Conservation (phyloP, 2,888 invertebrate genomes). For the Cantharis nigra region DNA sequence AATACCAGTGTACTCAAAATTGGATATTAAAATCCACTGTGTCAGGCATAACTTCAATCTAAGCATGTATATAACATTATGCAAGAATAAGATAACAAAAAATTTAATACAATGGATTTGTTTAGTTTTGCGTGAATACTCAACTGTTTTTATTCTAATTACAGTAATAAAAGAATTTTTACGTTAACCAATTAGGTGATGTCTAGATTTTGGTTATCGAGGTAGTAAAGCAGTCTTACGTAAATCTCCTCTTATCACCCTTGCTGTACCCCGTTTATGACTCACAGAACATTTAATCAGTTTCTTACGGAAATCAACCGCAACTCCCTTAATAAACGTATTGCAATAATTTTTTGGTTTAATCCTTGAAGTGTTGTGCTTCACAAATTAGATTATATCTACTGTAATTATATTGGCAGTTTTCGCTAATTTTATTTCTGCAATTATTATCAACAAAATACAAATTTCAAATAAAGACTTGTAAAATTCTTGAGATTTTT, state of each 20-base stretch:
- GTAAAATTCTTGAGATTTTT: neutral
- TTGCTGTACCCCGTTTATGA: neutral
- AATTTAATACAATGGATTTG: no score
- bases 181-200: no score
- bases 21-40: no score
- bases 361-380: neutral
- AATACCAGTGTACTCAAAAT: no score
- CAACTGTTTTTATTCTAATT: no score
- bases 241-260: neutral
- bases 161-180: neutral
- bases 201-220: no score
- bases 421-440: neutral
- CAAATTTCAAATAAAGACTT: neutral
- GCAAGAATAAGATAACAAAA: no score
- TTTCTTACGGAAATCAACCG: neutral
- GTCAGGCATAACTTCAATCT: no score
- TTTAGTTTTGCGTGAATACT: no score
- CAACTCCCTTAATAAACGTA: neutral
- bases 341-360: neutral
- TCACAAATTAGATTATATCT: neutral
- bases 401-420: neutral
- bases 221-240: neutral
- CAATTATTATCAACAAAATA: neutral
- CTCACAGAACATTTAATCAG: neutral
- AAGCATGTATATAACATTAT: no score